Base-by-base conservation (phyloP, 2,113 vertebrate species). In the Steatornis caripensis region DNA sequence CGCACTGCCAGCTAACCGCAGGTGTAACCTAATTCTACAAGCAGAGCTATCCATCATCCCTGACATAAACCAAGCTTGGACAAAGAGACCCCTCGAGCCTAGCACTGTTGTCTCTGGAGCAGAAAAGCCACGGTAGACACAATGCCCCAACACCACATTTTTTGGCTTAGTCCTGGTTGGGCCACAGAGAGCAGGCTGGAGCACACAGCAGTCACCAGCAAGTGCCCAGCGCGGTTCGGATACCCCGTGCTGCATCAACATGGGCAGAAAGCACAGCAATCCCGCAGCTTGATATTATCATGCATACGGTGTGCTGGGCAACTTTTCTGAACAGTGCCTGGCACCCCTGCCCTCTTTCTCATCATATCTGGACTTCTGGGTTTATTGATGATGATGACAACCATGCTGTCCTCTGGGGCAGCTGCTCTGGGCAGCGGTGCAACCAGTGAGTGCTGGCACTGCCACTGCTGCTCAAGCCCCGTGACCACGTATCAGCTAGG, bases 201-300 rank as follows among this genome's bases (percentile, higher is more conserved):
- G 86, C 32, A 23, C 37, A 36, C 11, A 26, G 48, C 46, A 15
- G 49, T 7, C 34, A 45, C 61, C 3, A 1, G 43, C 3, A 27
- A 49, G 49, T 57, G 68, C 64, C 55, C 86, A 53, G 84, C 0
- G 0, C 0, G 0, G 43, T 45, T 48, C 1, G 6, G 45, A 45
- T 12, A 51, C 15, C 16, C 30, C 0, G 0, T 6, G 22, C 76
- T 78, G 64, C 24, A 80, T 69, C 30, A 82, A 30, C 26, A 3
- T 0, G 10, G n/a, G 23, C 1, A 61, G 62, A 64, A 69, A 88
- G 60, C 13, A 43, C 0, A 0, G n/a, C 26, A 74, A 22, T 19
- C 19, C 41, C 0, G 0, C 34, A 79, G 29, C 11, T 2, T 1
- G 0, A n/a, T 6, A 30, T 13, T 53, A 81, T 15, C 72, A 45